Percentiles rank a stretch among this genome's conserved stretches.
phyloP scores from a whole-genome alignment of 2,113 vertebrate species.

The Oncorhynchus kisutch region DNA sequence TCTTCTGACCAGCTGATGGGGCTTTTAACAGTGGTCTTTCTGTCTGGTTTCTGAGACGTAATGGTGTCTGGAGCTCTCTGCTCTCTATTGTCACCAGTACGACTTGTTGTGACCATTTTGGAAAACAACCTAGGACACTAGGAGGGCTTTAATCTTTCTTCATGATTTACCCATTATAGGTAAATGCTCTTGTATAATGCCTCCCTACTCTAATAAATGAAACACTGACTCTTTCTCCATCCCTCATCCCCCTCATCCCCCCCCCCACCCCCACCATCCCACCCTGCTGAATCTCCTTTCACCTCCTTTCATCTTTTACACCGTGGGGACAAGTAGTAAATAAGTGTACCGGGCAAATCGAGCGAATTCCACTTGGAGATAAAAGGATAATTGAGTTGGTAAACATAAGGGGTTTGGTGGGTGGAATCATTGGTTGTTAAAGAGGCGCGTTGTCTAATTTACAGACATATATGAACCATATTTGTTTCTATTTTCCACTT shows the following conservation, averaged over 20 bases:
- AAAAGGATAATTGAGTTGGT: conserved; percentile 77
- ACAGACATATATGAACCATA: conserved; percentile 61
- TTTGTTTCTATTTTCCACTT: conserved; percentile 49
- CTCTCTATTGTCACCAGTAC: conserved; percentile 67
- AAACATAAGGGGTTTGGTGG: conserved; percentile 69
- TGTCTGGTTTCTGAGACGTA: conserved; percentile 70
- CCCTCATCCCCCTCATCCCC: conserved; percentile 32
- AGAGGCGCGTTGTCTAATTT: conserved; percentile 60
- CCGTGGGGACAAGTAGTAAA: conserved; percentile 48
- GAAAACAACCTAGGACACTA: conserved; percentile 73
- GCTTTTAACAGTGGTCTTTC: conserved; percentile 61
- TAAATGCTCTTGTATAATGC: conserved; percentile 78
- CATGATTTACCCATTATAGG: conserved; percentile 83
- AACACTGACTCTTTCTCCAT: conserved; percentile 70
- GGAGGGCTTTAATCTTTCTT: conserved; percentile 83
- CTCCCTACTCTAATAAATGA: conserved; percentile 72
- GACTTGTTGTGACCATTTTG: conserved; percentile 77
- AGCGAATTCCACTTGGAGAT: conserved; percentile 66
- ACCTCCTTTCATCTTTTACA: conserved; percentile 77
- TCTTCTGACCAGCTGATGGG: conserved; percentile 62
- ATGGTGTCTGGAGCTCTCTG: conserved; percentile 72
- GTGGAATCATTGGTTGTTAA: conserved; percentile 66
- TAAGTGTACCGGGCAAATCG: conserved; percentile 49
- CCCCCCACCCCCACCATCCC: too few relatives aligned
- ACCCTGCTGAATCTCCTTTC: conserved; percentile 55